Percentiles rank a stretch among this genome's conserved stretches.
Conservation (phyloP, 2,113 vertebrate species). For the Butorides virescens region DNA sequence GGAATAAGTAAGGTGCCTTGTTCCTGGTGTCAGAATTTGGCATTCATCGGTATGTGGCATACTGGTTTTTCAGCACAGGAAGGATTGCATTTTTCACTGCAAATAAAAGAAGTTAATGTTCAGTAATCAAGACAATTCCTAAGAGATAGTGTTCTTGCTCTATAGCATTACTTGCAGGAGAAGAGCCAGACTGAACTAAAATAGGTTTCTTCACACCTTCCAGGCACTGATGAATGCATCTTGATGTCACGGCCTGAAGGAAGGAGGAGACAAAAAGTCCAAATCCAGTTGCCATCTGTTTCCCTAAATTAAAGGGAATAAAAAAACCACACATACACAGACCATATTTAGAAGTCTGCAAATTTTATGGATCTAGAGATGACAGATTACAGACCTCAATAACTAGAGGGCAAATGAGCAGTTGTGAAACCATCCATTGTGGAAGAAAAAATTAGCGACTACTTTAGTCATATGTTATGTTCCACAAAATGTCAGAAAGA, state of each 20-base stretch:
- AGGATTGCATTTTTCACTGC: background rate
- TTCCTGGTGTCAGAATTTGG: background rate
- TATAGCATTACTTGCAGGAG: background rate
- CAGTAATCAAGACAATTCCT: background rate
- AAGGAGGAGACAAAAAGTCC: background rate
- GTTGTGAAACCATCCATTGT: background rate
- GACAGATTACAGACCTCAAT: background rate
- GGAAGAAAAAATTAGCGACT: background rate
- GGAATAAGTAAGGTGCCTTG: background rate
- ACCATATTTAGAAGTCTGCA: slow-evolving; percentile 7
- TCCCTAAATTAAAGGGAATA: slow-evolving; percentile 7
- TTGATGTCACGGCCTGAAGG: slow-evolving; percentile 21
- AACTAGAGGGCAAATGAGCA: background rate
- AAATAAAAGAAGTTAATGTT: background rate
- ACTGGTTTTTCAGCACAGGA: background rate
- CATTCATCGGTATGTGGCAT: background rate
- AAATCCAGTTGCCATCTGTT: slow-evolving; percentile 30
- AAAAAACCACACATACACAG: background rate
- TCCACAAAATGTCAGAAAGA: background rate
- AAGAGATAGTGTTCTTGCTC: background rate
- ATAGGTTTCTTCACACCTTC: slow-evolving; percentile 34
- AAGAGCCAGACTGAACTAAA: slow-evolving; percentile 8
- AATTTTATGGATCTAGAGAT: background rate
- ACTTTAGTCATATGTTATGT: background rate
- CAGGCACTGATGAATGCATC: slow-evolving; percentile 2